Evolutionary conservation across 2,113 vertebrate species (phyloP), one percentile per base, ranked within the genome.

Genomic region (Colossoma macropomum): DNA sequence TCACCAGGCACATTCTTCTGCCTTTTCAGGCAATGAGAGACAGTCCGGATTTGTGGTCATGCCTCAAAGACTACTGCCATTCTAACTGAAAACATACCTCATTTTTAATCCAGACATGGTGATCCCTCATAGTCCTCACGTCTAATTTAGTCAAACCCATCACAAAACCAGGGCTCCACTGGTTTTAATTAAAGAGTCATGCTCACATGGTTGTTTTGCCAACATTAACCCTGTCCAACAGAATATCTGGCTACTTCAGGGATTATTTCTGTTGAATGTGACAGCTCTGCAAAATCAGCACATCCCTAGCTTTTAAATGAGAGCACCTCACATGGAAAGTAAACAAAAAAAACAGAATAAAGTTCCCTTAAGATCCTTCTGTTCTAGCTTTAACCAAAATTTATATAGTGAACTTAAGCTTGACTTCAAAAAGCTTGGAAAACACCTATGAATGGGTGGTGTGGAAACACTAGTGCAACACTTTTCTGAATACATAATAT

Each of bases 1-100:
- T 77, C 83, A 89, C 81, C 60, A 41, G 32, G 68, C 50, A 89
- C 90, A 94, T 94, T 93, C 91, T 93, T 94, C 87, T 93, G 75
- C 93, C 91, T 94, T 95, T 93, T 93, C 81, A 68, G 92, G 93
- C 92, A 90, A 88, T 84, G 86, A 71, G 88, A 86, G 85, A 65
- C 73, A 75, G 48, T 41, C 19, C n/a, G 32, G 73, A 52, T 71
- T 48, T 78, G 81, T 86, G 69, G 48, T 69, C 54, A 84, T 38
- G 32, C 62, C 90, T 88, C 87, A 85, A 88, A 74, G 15, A 52
- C 84, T 72, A 25, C 41, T 75, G 34, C 48, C 69, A 62, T 83
- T 32, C 9, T 48, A 68, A 59, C 27, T 59, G 17, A 32, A 75
- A 50, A n/a, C 68, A 71, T 41, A 11, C 34, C 34, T 71, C 38